These are phyloP conservation scores for Drosophila meridiana DNA, from an alignment of 2,888 invertebrate species.

Conservation along the genomic window DNA sequence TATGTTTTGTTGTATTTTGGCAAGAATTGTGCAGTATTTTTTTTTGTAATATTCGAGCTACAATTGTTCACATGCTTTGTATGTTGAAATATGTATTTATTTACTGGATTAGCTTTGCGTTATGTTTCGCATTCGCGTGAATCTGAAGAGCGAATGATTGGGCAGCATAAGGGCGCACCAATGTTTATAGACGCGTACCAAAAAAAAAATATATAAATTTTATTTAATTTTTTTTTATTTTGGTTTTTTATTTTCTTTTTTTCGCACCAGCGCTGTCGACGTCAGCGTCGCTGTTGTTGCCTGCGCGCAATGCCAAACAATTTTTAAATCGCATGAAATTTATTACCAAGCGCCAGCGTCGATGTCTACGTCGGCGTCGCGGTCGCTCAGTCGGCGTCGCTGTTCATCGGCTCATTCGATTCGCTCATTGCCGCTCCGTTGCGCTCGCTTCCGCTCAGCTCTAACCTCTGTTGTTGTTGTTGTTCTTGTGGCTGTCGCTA, in stretches of 20 bases:
- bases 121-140: slow-evolving; percentile 48
- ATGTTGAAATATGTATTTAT: slow-evolving; percentile 1
- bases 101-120: slow-evolving; percentile 15
- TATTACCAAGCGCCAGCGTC: slow-evolving; percentile 47
- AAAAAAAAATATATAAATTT: slow-evolving; percentile 7
- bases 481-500: background rate
- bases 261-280: slow-evolving; percentile 59
- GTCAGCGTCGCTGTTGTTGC: slow-evolving; percentile 55
- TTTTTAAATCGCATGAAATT: slow-evolving; percentile 70
- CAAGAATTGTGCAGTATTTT: slow-evolving; percentile 62
- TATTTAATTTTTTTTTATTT: slow-evolving; percentile 5
- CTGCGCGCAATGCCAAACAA: slow-evolving; percentile 72
- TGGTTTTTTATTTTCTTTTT: slow-evolving; percentile 13
- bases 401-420: slow-evolving; percentile 30
- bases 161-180: slow-evolving; percentile 66
- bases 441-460: slow-evolving; percentile 53
- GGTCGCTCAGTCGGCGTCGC: slow-evolving; percentile 3
- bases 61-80: slow-evolving; percentile 44
- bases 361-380: slow-evolving; percentile 17
- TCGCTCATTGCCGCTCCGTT: slow-evolving; percentile 43
- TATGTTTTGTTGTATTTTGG: slow-evolving; percentile 30
- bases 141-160: slow-evolving; percentile 69
- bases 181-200: slow-evolving; percentile 68
- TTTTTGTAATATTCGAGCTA: slow-evolving; percentile 16
- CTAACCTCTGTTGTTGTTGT: background rate